Percentiles rank a stretch among this genome's conserved stretches.
Evolutionary conservation across 2,113 vertebrate genomes (phyloP).

Genomic region (Heterotilapia buettikoferi): DNA sequence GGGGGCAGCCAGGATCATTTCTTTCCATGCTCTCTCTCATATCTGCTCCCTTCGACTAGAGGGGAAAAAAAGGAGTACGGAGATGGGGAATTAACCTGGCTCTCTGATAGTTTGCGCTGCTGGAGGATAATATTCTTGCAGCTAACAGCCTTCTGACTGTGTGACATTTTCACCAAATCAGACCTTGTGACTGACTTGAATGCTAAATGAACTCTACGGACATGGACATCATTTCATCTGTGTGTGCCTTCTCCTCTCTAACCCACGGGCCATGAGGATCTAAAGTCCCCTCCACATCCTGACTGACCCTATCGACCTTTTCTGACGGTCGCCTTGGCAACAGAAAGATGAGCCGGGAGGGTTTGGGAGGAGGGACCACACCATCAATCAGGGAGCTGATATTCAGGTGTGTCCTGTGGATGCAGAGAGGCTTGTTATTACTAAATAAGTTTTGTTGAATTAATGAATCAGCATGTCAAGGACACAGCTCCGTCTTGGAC

Average conservation of each 20-base stretch:
- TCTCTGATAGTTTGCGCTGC: constrained; percentile 36
- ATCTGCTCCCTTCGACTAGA: constrained; percentile 17
- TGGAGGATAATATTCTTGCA: constrained; percentile 38
- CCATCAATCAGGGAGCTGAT: constrained; percentile 41
- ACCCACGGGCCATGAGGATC: constrained; percentile 29
- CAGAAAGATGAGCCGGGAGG: constrained; percentile 52
- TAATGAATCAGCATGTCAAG: constrained; percentile 12
- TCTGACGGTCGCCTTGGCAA: constrained; percentile 61
- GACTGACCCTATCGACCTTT: constrained; percentile 64
- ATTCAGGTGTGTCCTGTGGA: neutral
- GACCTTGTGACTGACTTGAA: constrained; percentile 44
- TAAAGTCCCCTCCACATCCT: constrained; percentile 43
- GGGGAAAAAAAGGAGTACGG: neutral
- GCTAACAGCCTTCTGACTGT: constrained; percentile 9
- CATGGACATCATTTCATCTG: neutral
- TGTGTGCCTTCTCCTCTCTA: constrained; percentile 10
- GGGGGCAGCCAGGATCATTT: constrained; percentile 48
- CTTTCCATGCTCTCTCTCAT: constrained; percentile 22
- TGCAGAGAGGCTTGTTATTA: neutral
- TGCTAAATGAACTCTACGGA: constrained; percentile 26
- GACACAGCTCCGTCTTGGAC: neutral
- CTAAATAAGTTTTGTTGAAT: constrained; percentile 6
- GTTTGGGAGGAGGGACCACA: neutral
- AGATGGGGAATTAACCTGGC: constrained; percentile 31
- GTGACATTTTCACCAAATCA: constrained; percentile 57